A percentile compares a stretch with the other conserved stretches of the same genome.
These are phyloP conservation scores for Meteorus cinctellus DNA, from an alignment of 2,888 invertebrate genomes.

Conservation along the genomic window DNA sequence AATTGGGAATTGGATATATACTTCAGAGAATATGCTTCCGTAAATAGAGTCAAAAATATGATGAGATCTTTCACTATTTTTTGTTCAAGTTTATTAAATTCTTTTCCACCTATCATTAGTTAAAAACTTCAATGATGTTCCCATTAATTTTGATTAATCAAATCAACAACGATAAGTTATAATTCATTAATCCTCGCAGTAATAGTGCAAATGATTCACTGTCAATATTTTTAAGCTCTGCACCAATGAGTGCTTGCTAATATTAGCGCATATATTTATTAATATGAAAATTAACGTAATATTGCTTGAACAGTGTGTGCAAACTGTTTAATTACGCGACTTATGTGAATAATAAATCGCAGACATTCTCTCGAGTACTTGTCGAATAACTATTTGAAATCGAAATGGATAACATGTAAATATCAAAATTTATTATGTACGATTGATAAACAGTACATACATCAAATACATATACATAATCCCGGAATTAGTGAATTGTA, in stretches of 20 bases:
- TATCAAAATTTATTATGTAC: slow-evolving; percentile 26
- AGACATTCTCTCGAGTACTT: neutral
- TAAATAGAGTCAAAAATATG: neutral
- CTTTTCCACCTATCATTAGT: neutral
- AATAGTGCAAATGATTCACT: neutral
- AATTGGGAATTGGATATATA: neutral
- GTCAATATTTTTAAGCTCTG: neutral
- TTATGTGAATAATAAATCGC: neutral
- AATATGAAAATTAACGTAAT: neutral
- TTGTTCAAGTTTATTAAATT: too few relatives aligned
- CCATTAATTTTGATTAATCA: neutral
- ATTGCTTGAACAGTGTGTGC: slow-evolving; percentile 1
- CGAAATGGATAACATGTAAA: slow-evolving; percentile 16
- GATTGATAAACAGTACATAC: neutral
- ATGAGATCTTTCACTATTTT: too few relatives aligned
- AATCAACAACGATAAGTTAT: neutral
- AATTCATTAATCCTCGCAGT: neutral
- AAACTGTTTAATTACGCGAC: slow-evolving; percentile 11
- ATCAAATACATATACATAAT: neutral
- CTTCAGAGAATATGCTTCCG: neutral
- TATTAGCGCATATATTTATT: slow-evolving; percentile 1
- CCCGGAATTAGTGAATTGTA: slow-evolving; percentile 20
- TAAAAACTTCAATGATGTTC: neutral
- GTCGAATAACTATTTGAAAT: neutral
- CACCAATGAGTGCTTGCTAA: neutral